Base-by-base conservation (phyloP, 2,888 invertebrate species). In the Sepioteuthis lessoniana region DNA sequence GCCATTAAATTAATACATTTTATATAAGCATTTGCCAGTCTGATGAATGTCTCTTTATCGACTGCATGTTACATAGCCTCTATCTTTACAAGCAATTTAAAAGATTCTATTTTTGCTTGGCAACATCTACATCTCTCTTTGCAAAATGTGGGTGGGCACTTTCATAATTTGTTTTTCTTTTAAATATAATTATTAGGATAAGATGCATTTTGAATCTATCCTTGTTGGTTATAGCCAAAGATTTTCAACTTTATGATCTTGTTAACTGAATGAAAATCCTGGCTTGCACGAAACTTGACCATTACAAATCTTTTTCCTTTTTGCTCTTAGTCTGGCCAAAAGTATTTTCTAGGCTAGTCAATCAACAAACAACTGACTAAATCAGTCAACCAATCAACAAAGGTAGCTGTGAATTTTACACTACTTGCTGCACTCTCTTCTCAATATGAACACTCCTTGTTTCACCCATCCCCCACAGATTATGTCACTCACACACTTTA, bases 351-450 rank as follows among this genome's bases (percentile, higher is more conserved):
- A 16, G 76, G 76, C 76, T 76, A 16, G 35, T n/a, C 76, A 35
- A n/a, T 35, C n/a, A 76, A 76, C n/a, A 76, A 76, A 76, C 76
- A 76, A 76, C 55, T 25, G 19, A 76, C 76, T n/a, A 35, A 76
- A 76, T n/a, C 76, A 76, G n/a, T 76, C 76, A 76, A 76, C 76
- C 76, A 76, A 76, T 76, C 76, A 76, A 76, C n/a, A 76, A 76
- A 76, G 76, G 76, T 76, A 76, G 76, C 76, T 76, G 76, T 76
- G n/a, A 76, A 76, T 76, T 76, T n/a, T 76, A n/a, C 35, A 76
- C 76, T 25, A 55, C 55, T 55, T 55, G 25, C 55, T 55, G 55
- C 25, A 25, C 55, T 55, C 55, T 76, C 76, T 76, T 35, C 35
- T 76, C 76, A 76, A 76, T 35, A 76, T 76, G 76, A 76, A 76